Base-by-base conservation (phyloP, 2,113 vertebrate genomes). In the Crotalus horridus region DNA sequence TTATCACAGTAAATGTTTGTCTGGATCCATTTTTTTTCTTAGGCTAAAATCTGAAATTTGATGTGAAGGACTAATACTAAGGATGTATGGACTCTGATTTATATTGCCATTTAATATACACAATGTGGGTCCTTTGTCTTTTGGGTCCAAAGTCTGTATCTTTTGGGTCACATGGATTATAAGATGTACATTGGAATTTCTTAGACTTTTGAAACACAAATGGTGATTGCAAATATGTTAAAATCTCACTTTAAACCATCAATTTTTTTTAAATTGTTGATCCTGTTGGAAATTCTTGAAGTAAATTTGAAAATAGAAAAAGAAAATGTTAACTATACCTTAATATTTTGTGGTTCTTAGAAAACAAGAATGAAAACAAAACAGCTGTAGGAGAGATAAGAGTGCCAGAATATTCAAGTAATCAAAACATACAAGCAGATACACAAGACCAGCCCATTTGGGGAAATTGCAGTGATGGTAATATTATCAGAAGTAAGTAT, bases 401-500 rank as follows among this genome's bases (percentile, higher is more conserved):
- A 58, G 24, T 87, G 93, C 96, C 92, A 43, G 96, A 95, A 58
- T 91, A 95, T 90, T 95, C 95, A 88, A 95, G 95, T 95, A 97
- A 96, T 93, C 97, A 95, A 96, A 97, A 97, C 91, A 95, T 93
- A 93, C 95, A 97, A 94, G 89, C 97, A 92, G 98, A 98, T 94
- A 97, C 94, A 93, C 96, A 96, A 93, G 97, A 97, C 94, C 97
- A 97, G 93, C 91, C 97, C 90, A 93, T 96, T 4, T 97, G 97
- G 97, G 98, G 96, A 94, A 98, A 97, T 97, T 4, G 89, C 95
- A 94, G 97, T 91, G 97, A 97, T 96, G 95, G 95, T 90, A 96
- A 98, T 95, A 98, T 99, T 92, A 97, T 99, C 95, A 98, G 97
- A 99, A 98, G 99, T 99, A 98, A 98, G 99, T 98, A 93, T 94